phyloP scores from a whole-genome alignment of 2,113 vertebrate species.

The Peromyscus leucopus region DNA sequence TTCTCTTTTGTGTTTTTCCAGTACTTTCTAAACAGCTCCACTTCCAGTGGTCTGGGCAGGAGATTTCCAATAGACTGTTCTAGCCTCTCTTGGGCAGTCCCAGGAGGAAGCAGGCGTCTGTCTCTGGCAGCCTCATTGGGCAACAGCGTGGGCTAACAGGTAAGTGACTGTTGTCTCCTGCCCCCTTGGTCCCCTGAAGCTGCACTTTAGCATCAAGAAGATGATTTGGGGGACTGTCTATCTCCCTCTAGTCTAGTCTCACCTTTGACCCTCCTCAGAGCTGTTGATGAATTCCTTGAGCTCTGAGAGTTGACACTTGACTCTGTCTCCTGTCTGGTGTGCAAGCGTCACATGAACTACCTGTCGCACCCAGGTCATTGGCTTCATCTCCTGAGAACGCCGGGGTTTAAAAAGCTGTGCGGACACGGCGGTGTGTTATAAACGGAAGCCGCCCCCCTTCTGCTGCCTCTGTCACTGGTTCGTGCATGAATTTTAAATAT shows the following conservation, averaged over 20 bases:
- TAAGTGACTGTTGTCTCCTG: background rate
- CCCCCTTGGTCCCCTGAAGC: background rate
- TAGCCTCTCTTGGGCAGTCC: conserved; percentile 89
- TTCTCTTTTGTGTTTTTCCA: conserved; percentile 74
- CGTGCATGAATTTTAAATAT: background rate
- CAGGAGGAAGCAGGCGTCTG: conserved; percentile 82
- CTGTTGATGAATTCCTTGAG: background rate
- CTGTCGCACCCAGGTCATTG: background rate
- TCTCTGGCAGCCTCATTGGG: conserved; percentile 89
- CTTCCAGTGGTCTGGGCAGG: conserved; percentile 90
- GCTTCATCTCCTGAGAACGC: background rate
- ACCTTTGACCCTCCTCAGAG: background rate
- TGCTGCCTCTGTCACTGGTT: background rate
- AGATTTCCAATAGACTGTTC: conserved; percentile 88
- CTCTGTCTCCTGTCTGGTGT: background rate
- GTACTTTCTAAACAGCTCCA: conserved; percentile 93
- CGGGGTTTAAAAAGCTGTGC: background rate
- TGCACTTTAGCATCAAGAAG: background rate
- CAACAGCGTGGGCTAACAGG: conserved; percentile 84
- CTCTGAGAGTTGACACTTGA: background rate
- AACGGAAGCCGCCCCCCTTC: background rate
- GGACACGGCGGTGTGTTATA: background rate
- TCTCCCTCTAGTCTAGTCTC: background rate
- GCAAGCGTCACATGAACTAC: background rate
- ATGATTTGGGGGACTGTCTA: background rate